A percentile compares a stretch with the other conserved stretches of the same genome.
These are phyloP conservation scores for Marmota flaviventris DNA, from an alignment of 2,113 vertebrate genomes.

Conservation along the genomic window DNA sequence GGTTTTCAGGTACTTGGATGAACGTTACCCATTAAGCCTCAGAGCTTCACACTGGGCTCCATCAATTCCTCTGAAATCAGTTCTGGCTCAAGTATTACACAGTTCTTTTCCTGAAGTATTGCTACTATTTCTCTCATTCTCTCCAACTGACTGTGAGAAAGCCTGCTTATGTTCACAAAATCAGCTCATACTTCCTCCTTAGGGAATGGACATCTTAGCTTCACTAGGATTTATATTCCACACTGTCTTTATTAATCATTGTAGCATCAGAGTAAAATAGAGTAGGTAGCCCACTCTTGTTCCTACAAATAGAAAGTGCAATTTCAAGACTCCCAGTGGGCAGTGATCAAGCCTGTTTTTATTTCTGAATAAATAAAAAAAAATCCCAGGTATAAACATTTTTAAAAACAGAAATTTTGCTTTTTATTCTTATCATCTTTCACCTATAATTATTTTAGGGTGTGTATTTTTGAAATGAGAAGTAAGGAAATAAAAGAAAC, in stretches of 20 bases:
- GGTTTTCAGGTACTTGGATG: neutral
- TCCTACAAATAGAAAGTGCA: neutral
- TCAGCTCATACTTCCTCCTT: conserved; percentile 26
- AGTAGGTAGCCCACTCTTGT: neutral
- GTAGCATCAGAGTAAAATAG: neutral
- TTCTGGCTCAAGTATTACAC: neutral
- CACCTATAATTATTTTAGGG: neutral
- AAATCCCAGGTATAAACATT: neutral
- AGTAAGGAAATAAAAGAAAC: neutral
- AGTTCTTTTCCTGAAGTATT: neutral
- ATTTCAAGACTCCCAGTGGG: neutral
- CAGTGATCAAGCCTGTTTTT: neutral
- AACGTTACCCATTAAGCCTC: neutral
- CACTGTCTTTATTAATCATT: neutral
- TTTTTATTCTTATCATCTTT: conserved; percentile 9
- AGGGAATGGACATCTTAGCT: neutral
- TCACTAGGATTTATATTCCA: neutral
- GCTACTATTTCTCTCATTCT: neutral
- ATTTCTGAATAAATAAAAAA: conserved; percentile 39
- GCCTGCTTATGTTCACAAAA: neutral
- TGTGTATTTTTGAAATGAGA: conserved; percentile 11
- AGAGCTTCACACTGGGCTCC: neutral
- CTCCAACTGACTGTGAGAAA: neutral
- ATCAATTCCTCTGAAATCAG: neutral
- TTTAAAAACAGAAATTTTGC: neutral